Conservation (phyloP, 1,140 invertebrate species). For the Pseudomyrmex sp. region DNA sequence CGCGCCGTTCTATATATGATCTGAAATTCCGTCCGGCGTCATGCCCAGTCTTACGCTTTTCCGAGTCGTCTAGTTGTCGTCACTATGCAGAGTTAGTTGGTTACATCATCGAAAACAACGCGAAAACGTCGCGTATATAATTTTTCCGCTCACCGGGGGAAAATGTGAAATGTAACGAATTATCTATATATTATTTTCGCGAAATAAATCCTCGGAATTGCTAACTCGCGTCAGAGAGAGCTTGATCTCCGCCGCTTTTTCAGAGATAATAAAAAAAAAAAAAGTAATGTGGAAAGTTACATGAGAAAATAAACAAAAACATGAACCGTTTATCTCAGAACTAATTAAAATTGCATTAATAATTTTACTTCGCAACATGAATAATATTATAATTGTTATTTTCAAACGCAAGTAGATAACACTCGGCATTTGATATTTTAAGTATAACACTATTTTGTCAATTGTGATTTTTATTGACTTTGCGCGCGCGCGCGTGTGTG, state of each 20-base stretch:
- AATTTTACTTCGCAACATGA: too few species aligned
- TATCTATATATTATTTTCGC: not conserved
- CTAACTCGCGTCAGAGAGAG: not conserved
- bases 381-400: too few species aligned
- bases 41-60: constrained; percentile 19
- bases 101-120: constrained; percentile 57
- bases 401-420: too few species aligned
- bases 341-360: not conserved
- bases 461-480: too few species aligned
- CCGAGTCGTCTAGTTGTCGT: constrained; percentile 20
- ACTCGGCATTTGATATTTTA: too few species aligned
- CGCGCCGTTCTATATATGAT: not conserved
- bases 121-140: constrained; percentile 22
- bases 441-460: too few species aligned
- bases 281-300: not conserved
- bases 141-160: not conserved
- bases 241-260: not conserved
- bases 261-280: not conserved
- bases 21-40: constrained; percentile 38
- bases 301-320: not conserved
- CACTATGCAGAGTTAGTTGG: not conserved
- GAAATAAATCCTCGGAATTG: constrained; percentile 5
- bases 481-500: too few species aligned
- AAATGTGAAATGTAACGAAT: constrained; percentile 23
- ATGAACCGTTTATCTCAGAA: not conserved